Percentiles rank a stretch among this genome's conserved stretches.
phyloP scores from a whole-genome alignment of 1,140 invertebrate genomes.

The Rhizoglyphus robini region DNA sequence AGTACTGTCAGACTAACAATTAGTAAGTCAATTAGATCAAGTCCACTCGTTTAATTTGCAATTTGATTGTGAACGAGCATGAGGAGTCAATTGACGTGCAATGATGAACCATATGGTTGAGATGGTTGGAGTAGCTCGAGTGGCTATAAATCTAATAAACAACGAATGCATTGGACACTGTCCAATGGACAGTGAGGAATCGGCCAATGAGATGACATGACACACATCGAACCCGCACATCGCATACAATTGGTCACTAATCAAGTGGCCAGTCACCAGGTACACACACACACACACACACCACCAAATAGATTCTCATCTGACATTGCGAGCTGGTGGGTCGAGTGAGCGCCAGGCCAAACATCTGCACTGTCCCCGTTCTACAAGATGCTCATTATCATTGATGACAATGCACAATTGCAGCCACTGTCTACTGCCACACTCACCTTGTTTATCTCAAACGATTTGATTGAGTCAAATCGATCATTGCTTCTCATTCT shows the following conservation, averaged over 20 bases:
- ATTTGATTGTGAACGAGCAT: constrained; percentile 11
- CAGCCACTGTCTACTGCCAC: too few species aligned
- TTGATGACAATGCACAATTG: neutral
- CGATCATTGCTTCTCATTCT: neutral
- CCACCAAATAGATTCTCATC: neutral
- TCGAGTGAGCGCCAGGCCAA: neutral
- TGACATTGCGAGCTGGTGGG: neutral
- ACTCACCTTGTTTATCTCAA: too few species aligned
- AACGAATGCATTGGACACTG: too few species aligned
- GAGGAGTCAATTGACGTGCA: neutral
- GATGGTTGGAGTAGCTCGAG: too few species aligned
- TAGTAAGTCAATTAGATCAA: neutral
- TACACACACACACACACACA: too few species aligned
- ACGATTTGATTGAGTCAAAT: neutral
- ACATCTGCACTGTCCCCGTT: neutral
- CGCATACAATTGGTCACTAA: constrained; percentile 15
- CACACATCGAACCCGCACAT: constrained; percentile 7
- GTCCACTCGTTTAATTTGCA: neutral
- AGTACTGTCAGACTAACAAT: neutral
- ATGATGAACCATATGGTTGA: too few species aligned
- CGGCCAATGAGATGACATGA: neutral
- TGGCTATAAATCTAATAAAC: too few species aligned
- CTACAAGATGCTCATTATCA: constrained; percentile 8
- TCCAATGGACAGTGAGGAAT: too few species aligned
- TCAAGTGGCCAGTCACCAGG: too few species aligned